phyloP scores from a whole-genome alignment of 2,888 invertebrate genomes.

The Encarsia formosa region DNA sequence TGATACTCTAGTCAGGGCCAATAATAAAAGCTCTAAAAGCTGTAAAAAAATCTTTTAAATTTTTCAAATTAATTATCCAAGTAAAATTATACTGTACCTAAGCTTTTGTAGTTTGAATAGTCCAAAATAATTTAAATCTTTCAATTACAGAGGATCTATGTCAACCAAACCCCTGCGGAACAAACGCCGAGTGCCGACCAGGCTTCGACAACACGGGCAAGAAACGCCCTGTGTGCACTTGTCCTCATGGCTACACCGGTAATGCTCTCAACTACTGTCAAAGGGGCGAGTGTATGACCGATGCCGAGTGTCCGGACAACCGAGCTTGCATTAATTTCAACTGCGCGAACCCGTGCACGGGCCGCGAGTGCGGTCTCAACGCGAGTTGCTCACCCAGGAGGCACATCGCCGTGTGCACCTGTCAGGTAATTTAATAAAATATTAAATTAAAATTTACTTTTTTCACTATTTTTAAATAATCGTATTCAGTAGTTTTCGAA shows the following conservation, averaged over 20 bases:
- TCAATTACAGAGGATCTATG: constrained; percentile 79
- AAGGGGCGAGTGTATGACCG: constrained; percentile 74
- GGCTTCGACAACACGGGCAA: constrained; percentile 78
- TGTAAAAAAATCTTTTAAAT: too few species aligned
- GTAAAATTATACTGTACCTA: too few species aligned
- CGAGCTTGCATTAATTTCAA: constrained; percentile 74
- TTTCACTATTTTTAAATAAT: too few species aligned
- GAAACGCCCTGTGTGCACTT: constrained; percentile 83
- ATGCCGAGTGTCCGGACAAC: constrained; percentile 71
- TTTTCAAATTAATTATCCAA: too few species aligned
- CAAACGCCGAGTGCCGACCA: constrained; percentile 73
- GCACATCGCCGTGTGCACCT: constrained; percentile 80
- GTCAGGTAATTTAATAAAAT: too few species aligned
- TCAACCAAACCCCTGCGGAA: constrained; percentile 82
- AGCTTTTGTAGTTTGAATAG: too few species aligned
- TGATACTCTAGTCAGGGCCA: too few species aligned
- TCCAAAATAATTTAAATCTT: too few species aligned
- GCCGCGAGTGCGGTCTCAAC: constrained; percentile 69
- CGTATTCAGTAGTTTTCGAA: too few species aligned
- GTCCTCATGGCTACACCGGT: constrained; percentile 72
- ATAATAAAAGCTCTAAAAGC: too few species aligned
- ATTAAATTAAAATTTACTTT: too few species aligned
- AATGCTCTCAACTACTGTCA: constrained; percentile 70
- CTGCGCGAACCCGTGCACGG: constrained; percentile 67
- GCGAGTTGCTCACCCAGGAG: constrained; percentile 72